These are phyloP conservation scores for Rhabdornis inornatus DNA, from an alignment of 2,113 vertebrate genomes.

Conservation along the genomic window DNA sequence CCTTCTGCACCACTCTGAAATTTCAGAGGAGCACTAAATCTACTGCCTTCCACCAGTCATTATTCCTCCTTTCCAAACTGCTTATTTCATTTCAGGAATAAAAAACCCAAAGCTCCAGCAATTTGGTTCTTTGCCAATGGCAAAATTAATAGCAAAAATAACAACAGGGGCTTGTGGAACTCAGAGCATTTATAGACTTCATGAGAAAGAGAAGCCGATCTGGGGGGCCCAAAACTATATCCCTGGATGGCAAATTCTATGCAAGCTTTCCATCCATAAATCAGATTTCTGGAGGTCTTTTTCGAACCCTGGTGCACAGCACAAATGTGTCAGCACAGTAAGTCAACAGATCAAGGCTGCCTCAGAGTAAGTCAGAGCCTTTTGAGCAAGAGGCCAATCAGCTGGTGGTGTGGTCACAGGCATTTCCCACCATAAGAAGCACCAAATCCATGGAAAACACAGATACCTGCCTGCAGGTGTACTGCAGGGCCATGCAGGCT, in stretches of 20 bases:
- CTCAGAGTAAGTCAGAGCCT: background rate
- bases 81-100: slow-evolving; percentile 31
- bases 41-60: background rate
- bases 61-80: slow-evolving; percentile 15
- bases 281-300: background rate
- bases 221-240: background rate
- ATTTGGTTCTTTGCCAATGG: background rate
- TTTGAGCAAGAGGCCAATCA: background rate
- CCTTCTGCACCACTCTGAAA: slow-evolving; percentile 41
- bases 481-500: background rate
- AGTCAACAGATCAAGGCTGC: background rate
- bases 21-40: slow-evolving; percentile 53
- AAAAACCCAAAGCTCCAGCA: slow-evolving; percentile 16
- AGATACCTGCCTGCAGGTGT: background rate
- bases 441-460: background rate
- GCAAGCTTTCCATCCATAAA: background rate
- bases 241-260: background rate
- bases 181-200: background rate
- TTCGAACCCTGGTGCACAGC: background rate
- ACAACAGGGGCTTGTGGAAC: slow-evolving; percentile 46
- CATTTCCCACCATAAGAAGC: background rate
- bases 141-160: slow-evolving; percentile 62
- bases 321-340: background rate
- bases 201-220: background rate
- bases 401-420: background rate